A percentile compares a stretch with the other conserved stretches of the same genome.
Conservation (phyloP, 2,113 vertebrate species). For the Orycteropus afer region DNA sequence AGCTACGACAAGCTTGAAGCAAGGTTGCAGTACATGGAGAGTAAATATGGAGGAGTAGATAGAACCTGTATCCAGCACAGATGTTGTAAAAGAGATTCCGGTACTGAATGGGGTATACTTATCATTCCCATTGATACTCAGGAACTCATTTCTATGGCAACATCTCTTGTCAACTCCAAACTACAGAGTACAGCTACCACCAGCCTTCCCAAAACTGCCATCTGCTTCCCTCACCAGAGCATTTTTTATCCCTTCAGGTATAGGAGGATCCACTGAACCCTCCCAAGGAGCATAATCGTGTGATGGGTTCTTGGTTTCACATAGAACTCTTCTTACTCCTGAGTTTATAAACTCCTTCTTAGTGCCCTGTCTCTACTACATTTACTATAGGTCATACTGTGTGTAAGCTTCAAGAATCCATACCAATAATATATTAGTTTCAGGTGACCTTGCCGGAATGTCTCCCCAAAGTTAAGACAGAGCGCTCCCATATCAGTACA, state of each 20-base stretch:
- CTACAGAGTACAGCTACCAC: neutral
- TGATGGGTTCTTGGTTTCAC: too few species aligned
- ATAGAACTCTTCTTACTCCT: too few species aligned
- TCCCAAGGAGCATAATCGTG: neutral
- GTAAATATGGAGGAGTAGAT: neutral
- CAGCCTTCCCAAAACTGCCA: neutral
- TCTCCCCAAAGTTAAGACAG: neutral
- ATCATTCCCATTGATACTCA: rapidly evolving
- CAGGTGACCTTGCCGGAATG: neutral
- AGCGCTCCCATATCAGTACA: neutral
- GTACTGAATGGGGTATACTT: neutral
- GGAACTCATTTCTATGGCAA: neutral
- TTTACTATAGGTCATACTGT: neutral
- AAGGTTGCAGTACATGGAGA: neutral
- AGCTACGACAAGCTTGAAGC: neutral
- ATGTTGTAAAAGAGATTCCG: neutral
- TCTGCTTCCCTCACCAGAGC: neutral
- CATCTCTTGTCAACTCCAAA: neutral
- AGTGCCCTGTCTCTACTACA: too few species aligned
- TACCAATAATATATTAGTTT: neutral
- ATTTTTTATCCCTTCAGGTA: neutral
- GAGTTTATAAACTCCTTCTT: too few species aligned
- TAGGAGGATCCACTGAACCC: neutral
- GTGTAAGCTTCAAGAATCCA: neutral
- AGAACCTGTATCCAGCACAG: neutral